Evolutionary conservation across 2,888 invertebrate genomes (phyloP).

Genomic region (Nymphalis c-album): DNA sequence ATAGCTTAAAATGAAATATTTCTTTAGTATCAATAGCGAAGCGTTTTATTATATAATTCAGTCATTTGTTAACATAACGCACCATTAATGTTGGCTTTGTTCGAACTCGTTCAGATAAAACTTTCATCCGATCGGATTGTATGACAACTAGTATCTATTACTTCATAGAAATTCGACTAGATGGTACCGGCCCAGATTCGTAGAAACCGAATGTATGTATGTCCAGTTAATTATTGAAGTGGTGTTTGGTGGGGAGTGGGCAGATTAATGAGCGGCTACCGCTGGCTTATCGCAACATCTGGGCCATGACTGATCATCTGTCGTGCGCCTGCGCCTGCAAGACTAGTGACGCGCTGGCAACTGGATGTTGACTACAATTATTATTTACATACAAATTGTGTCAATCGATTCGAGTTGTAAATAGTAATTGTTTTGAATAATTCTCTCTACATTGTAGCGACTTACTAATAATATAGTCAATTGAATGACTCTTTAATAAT

Average conservation of each 20-base stretch:
- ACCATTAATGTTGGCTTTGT: conserved; percentile 20
- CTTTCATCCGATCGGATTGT: conserved; percentile 36
- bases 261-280: conserved; percentile 81
- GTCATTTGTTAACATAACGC: conserved; percentile 31
- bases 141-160: conserved; percentile 41
- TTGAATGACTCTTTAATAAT: too few species aligned
- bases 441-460: too few species aligned
- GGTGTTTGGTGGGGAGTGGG: conserved; percentile 62
- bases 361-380: conserved; percentile 27
- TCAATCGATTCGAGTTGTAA: neutral
- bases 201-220: conserved; percentile 58
- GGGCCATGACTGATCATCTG: conserved; percentile 82
- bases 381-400: conserved; percentile 5
- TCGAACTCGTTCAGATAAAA: conserved; percentile 23
- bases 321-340: conserved; percentile 77
- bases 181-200: conserved; percentile 57
- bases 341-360: conserved; percentile 52
- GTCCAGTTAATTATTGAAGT: conserved; percentile 77
- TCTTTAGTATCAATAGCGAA: conserved; percentile 26
- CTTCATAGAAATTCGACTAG: conserved; percentile 45
- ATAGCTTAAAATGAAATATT: conserved; percentile 28
- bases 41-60: conserved; percentile 29
- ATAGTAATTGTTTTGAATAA: too few species aligned
- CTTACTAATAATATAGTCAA: too few species aligned
- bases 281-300: conserved; percentile 78